phyloP scores from a whole-genome alignment of 2,888 invertebrate species.

The Drosophila testacea region DNA sequence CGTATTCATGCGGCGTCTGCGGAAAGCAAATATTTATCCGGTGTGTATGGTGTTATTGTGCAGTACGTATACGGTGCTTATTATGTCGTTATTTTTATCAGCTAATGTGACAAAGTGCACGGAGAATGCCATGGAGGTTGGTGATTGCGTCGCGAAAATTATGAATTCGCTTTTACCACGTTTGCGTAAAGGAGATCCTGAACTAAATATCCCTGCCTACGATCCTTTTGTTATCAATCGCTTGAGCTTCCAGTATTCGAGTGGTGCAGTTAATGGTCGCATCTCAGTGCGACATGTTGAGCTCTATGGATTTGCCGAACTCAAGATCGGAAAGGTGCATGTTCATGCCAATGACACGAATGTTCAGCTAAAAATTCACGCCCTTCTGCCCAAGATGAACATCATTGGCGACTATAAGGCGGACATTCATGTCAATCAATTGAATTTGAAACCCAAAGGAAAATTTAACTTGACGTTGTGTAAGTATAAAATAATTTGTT shows the following conservation, averaged over 20 bases:
- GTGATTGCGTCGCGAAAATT: constrained; percentile 87
- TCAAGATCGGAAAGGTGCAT: constrained; percentile 86
- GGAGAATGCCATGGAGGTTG: constrained; percentile 86
- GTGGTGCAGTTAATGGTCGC: constrained; percentile 72
- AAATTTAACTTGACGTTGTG: constrained; percentile 87
- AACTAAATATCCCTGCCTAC: constrained; percentile 80
- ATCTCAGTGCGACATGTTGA: constrained; percentile 86
- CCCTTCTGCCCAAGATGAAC: constrained; percentile 86
- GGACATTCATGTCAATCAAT: constrained; percentile 87
- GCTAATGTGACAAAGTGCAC: constrained; percentile 86
- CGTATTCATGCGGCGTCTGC: constrained; percentile 31
- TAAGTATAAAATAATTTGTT: constrained; percentile 81
- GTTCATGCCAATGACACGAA: constrained; percentile 85
- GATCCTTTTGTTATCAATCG: constrained; percentile 82
- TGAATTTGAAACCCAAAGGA: constrained; percentile 88
- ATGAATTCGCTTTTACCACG: constrained; percentile 86
- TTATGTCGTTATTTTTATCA: constrained; percentile 2
- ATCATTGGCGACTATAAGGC: constrained; percentile 88
- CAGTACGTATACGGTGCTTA: constrained; percentile 18
- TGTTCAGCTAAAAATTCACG: constrained; percentile 83
- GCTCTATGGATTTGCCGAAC: constrained; percentile 86
- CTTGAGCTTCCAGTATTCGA: constrained; percentile 76
- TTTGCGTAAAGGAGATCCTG: constrained; percentile 78
- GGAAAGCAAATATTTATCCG: constrained; percentile 26
- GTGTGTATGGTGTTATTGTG: constrained; percentile 21